These are phyloP conservation scores for Argya squamiceps DNA, from an alignment of 2,797 vertebrate genomes.

Conservation along the genomic window DNA sequence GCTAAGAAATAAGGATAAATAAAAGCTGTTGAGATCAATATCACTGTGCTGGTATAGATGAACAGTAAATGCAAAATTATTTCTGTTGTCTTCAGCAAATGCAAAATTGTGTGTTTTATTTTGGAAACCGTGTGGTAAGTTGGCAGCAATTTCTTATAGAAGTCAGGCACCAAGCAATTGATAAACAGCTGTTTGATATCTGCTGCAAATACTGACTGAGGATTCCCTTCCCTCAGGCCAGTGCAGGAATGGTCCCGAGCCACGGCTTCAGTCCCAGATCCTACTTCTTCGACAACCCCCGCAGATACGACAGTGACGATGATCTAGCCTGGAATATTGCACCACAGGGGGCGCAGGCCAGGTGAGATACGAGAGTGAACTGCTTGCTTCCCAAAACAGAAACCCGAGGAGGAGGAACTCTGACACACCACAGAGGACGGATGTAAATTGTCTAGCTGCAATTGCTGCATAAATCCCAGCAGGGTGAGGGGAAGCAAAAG, in stretches of 20 bases:
- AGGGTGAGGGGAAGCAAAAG: background rate
- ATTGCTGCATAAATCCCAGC: background rate
- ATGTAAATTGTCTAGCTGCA: background rate
- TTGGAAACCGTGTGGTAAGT: background rate
- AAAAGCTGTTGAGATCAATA: background rate
- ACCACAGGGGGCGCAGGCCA: slow-evolving; percentile 89
- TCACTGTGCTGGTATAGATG: background rate
- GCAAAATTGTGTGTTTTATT: background rate
- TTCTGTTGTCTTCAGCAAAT: background rate
- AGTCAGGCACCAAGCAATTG: background rate
- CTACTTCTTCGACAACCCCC: slow-evolving; percentile 96
- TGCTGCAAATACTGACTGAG: background rate
- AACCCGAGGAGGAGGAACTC: background rate
- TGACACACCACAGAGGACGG: accelerated
- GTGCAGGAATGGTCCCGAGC: slow-evolving; percentile 83
- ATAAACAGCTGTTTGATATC: background rate
- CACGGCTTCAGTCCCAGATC: slow-evolving; percentile 90
- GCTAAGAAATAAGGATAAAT: background rate
- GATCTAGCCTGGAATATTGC: slow-evolving; percentile 92
- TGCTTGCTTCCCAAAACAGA: background rate
- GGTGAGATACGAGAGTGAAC: slow-evolving; percentile 73
- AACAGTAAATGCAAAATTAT: background rate
- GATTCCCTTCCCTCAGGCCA: slow-evolving; percentile 67
- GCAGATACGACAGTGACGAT: slow-evolving; percentile 94
- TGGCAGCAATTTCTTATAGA: background rate